Percentiles rank a stretch among this genome's conserved stretches.
phyloP scores from a whole-genome alignment of 2,113 vertebrate species.

The Oryctolagus cuniculus region DNA sequence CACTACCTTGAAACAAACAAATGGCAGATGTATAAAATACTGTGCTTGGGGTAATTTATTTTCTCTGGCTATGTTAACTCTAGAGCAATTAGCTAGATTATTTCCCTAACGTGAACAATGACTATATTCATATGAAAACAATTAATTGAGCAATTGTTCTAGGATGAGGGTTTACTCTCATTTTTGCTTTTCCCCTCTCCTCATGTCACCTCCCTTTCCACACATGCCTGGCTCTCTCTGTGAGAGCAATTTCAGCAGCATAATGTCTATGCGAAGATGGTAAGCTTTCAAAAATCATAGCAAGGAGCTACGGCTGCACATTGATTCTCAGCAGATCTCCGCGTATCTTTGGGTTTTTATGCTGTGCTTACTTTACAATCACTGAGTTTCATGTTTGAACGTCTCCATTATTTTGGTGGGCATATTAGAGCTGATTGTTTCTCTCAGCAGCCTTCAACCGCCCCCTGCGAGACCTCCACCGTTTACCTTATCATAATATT shows the following conservation, averaged over 20 bases:
- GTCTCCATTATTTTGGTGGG: conserved; percentile 73
- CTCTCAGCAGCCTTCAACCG: conserved; percentile 59
- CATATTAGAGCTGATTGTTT: conserved; percentile 71
- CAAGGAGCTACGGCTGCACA: not conserved
- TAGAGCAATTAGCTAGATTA: conserved; percentile 71
- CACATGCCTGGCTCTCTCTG: not conserved
- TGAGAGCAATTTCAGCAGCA: conserved; percentile 6
- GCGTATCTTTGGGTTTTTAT: conserved; percentile 65
- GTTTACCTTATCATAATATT: conserved; percentile 84
- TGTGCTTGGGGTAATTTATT: conserved; percentile 70
- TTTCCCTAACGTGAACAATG: conserved; percentile 69
- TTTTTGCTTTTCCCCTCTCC: not conserved
- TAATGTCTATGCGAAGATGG: not conserved
- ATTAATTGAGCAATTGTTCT: conserved; percentile 58
- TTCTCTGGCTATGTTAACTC: conserved; percentile 67
- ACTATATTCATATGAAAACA: conserved; percentile 60
- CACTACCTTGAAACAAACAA: conserved; percentile 61
- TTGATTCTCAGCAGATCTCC: conserved; percentile 64
- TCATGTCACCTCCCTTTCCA: not conserved
- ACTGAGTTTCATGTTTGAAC: conserved; percentile 34
- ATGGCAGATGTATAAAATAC: conserved; percentile 53
- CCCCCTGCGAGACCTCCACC: conserved; percentile 56
- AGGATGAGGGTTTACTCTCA: not conserved
- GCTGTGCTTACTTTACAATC: conserved; percentile 67
- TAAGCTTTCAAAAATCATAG: conserved; percentile 49